These are phyloP conservation scores for Odobenus rosmarus DNA, from an alignment of 2,113 vertebrate species.

Conservation along the genomic window DNA sequence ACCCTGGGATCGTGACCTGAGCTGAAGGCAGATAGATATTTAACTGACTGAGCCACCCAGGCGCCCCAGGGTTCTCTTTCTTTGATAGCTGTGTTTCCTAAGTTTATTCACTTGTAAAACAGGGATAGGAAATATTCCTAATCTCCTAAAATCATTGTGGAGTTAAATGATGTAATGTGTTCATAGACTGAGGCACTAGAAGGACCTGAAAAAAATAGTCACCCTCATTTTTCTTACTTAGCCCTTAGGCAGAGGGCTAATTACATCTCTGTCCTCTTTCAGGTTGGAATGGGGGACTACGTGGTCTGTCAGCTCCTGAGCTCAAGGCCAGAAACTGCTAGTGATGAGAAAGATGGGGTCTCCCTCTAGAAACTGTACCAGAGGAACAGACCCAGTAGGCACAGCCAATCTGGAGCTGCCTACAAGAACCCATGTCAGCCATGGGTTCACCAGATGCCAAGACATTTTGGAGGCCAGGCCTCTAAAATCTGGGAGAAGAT, in stretches of 20 bases:
- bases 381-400: not conserved
- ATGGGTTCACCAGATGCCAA: not conserved
- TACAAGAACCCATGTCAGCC: not conserved
- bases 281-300: not conserved
- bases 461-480: not conserved
- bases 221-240: constrained; percentile 18
- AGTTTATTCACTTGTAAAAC: constrained; percentile 45
- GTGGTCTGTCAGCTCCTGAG: not conserved
- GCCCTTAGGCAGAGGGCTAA: not conserved
- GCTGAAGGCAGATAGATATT: not conserved
- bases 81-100: constrained; percentile 14
- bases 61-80: not conserved
- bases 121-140: not conserved
- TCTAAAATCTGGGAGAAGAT: not conserved
- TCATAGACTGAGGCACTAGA: not conserved
- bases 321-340: constrained; percentile 29
- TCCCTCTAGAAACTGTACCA: not conserved
- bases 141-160: not conserved
- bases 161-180: not conserved
- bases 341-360: not conserved
- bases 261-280: not conserved
- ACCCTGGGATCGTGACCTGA: not conserved
- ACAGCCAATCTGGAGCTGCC: not conserved
- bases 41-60: not conserved
- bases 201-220: constrained; percentile 6